Evolutionary conservation across 1,140 invertebrate genomes (phyloP).

Genomic region (Liolophura sinensis): DNA sequence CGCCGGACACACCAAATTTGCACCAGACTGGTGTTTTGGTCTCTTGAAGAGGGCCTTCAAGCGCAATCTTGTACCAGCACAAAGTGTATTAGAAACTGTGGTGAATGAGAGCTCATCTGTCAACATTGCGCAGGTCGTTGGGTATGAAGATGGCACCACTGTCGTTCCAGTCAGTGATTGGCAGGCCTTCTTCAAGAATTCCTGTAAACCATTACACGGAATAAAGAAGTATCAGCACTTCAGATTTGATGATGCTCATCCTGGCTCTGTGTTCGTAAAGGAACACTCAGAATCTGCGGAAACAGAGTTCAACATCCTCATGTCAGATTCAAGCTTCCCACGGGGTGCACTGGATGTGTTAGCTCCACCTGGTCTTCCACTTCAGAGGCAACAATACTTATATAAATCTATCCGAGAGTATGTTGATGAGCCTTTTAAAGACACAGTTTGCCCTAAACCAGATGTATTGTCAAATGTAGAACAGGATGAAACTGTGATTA

Average conservation of each 20-base stretch:
- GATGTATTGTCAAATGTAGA: too few relatives aligned
- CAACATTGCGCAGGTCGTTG: conserved; percentile 18
- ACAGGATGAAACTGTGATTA: too few relatives aligned
- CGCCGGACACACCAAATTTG: conserved; percentile 18
- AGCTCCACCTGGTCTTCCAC: background rate
- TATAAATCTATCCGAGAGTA: conserved; percentile 1
- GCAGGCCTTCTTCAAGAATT: conserved; percentile 7
- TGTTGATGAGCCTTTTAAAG: conserved; percentile 6
- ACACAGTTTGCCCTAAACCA: conserved; percentile 5
- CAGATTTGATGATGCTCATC: too few relatives aligned
- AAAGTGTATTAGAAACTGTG: conserved; percentile 14
- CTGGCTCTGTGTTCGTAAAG: too few relatives aligned
- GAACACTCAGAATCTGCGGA: too few relatives aligned
- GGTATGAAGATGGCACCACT: conserved; percentile 17
- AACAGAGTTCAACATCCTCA: too few relatives aligned
- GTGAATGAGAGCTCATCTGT: conserved; percentile 16
- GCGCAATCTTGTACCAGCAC: conserved; percentile 9
- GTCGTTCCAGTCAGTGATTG: conserved; percentile 16
- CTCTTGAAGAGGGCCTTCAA: conserved; percentile 13
- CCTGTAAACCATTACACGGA: conserved; percentile 21
- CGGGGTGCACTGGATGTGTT: too few relatives aligned
- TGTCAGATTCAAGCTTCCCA: too few relatives aligned
- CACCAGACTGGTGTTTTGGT: conserved; percentile 17
- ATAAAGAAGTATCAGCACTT: conserved; percentile 25
- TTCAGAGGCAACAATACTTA: background rate